Conservation (phyloP, 1,140 invertebrate species). For the Drosophila setifemur region DNA sequence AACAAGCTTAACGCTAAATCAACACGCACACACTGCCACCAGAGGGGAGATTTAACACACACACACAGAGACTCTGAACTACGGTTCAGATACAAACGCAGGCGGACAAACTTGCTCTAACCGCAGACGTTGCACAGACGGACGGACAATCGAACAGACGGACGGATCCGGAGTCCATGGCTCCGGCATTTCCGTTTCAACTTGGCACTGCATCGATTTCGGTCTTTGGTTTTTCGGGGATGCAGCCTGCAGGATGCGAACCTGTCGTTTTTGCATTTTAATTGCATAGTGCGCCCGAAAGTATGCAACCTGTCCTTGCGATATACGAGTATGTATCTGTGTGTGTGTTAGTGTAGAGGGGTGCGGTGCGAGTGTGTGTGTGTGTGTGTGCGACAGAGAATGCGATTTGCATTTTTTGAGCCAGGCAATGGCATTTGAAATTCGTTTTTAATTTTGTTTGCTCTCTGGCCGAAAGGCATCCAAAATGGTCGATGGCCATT, state of each 20-base stretch:
- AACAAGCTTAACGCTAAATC: constrained; percentile 78
- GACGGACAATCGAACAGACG: constrained; percentile 29
- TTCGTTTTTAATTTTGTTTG: constrained; percentile 78
- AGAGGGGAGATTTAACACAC: neutral
- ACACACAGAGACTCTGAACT: neutral
- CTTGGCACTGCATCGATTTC: constrained; percentile 74
- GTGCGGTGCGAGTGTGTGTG: neutral
- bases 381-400: constrained; percentile 16
- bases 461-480: constrained; percentile 51
- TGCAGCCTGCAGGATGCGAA: constrained; percentile 6
- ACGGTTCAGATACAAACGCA: too few species aligned
- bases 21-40: constrained; percentile 34
- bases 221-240: constrained; percentile 61
- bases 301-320: constrained; percentile 63
- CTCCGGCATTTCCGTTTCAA: constrained; percentile 65
- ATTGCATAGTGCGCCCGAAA: constrained; percentile 75
- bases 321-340: too few species aligned
- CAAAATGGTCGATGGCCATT: constrained; percentile 40
- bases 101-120: constrained; percentile 60
- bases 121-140: constrained; percentile 73
- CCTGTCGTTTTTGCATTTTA: constrained; percentile 75
- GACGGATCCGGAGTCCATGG: constrained; percentile 11
- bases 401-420: constrained; percentile 72
- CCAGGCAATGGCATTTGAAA: constrained; percentile 61
- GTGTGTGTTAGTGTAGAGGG: neutral